Base-by-base conservation (phyloP, 2,113 vertebrate species). In the Hyperopisus bebe region DNA sequence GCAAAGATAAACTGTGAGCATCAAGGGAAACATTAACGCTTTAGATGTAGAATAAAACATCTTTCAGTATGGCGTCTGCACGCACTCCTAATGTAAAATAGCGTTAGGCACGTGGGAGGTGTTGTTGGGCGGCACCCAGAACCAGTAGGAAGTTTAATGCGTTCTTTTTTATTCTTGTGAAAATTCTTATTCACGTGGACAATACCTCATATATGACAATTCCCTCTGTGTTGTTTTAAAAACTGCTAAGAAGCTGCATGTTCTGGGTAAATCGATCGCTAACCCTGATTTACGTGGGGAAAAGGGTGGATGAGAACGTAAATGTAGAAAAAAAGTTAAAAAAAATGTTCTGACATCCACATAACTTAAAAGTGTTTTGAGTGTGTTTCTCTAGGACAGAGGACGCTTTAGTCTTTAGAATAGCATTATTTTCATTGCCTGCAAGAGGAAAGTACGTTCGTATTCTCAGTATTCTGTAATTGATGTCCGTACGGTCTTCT, bases 201-300 rank as follows among this genome's bases (percentile, higher is more conserved):
- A 89, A 90, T 91, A 92, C 92, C 92, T 93, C 92, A 92, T 53
- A 74, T 44, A 80, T 88, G 53, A 85, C 48, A 84, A 74, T 66
- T 88, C 74, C 80, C 90, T 90, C 50, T 90, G 35, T 83, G 86
- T 47, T 84, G 74, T 66, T 90, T 86, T 42, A 82, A 89, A 90
- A 86, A 88, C 66, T 83, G 53, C 90, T 66, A 84, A 74, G 77
- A 88, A 84, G 48, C 42, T 88, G 47, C 50, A 55, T 88, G 86
- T 84, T 88, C 74, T 83, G 86, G 74, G 90, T 5, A 83, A 51
- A 62, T 88, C 51, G 11, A 55, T 83, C 42, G 19, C 74, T 58
- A 42, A 53, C 62, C 39, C 15, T 44, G 5, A 47, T 55, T 62
- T 74, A 55, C 9, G 42, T 53, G 24, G 48, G 48, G n/a, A 1